These are phyloP conservation scores for Orgyia antiqua DNA, from an alignment of 2,888 invertebrate species.

Conservation along the genomic window DNA sequence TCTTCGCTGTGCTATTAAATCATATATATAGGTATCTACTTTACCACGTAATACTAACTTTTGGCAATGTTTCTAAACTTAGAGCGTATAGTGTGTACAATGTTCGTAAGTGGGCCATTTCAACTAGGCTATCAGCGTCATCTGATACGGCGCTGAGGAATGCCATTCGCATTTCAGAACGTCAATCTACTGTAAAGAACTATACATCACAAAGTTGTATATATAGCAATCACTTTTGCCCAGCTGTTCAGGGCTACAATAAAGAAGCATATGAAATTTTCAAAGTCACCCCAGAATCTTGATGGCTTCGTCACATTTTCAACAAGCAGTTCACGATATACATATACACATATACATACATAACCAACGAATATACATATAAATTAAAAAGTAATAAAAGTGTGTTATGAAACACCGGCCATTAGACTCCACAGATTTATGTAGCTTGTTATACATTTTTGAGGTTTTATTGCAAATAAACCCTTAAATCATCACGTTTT, in stretches of 20 bases:
- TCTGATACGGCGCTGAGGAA: constrained; percentile 27
- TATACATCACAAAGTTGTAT: no score
- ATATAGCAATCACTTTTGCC: no score
- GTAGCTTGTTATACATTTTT: constrained; percentile 8
- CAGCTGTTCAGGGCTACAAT: no score
- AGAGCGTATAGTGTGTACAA: no score
- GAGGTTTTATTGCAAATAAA: constrained; percentile 10
- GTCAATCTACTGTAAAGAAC: no score
- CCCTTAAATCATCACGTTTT: constrained; percentile 12
- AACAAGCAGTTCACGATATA: constrained; percentile 5
- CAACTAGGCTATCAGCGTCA: constrained; percentile 42
- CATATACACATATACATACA: no score
- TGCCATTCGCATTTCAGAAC: constrained; percentile 10
- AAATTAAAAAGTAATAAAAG: constrained; percentile 20
- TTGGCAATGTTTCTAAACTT: no score
- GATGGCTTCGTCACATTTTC: constrained; percentile 1
- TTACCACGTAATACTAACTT: no score
- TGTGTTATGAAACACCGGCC: constrained; percentile 14
- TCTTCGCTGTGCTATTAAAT: no score
- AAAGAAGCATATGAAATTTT: no score
- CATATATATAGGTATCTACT: no score
- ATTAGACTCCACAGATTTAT: constrained; percentile 17
- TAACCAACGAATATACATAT: constrained; percentile 10
- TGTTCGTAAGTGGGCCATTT: constrained; percentile 35
- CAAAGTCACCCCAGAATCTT: not conserved